A percentile compares a stretch with the other conserved stretches of the same genome.
Evolutionary conservation across 2,797 vertebrate species (phyloP).

Genomic region (Phataginus tricuspis): DNA sequence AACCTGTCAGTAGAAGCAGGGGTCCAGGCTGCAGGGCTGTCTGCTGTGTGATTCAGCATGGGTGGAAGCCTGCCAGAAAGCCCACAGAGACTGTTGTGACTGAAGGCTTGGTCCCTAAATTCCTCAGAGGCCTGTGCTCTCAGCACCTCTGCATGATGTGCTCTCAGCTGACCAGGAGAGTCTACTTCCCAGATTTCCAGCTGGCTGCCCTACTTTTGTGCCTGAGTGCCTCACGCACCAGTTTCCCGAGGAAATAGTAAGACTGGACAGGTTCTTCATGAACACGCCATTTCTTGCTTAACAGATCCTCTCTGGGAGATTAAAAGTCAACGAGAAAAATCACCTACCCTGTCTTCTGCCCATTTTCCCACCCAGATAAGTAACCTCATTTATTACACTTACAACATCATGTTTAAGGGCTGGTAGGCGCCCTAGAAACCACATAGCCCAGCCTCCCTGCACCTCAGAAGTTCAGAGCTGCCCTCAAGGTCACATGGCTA

Average conservation of each 20-base stretch:
- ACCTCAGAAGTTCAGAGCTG: not conserved
- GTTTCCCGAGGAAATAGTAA: constrained; percentile 33
- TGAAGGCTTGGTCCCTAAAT: not conserved
- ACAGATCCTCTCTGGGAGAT: constrained; percentile 46
- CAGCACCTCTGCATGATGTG: not conserved
- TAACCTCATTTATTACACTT: constrained; percentile 53
- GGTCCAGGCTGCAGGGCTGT: not conserved
- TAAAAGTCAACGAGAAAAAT: constrained; percentile 3
- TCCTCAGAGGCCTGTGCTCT: not conserved
- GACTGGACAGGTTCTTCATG: not conserved
- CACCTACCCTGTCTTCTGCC: constrained; percentile 30
- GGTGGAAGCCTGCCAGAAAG: not conserved
- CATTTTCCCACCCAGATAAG: constrained; percentile 65
- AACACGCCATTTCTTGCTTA: constrained; percentile 70
- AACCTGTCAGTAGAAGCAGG: not conserved
- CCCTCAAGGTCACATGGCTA: not conserved
- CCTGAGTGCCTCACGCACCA: not conserved
- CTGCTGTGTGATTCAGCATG: not conserved
- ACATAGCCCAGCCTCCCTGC: not conserved
- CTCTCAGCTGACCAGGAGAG: not conserved
- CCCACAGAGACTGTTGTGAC: not conserved
- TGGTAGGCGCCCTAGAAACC: not conserved
- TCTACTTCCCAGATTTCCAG: not conserved
- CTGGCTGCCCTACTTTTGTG: not conserved
- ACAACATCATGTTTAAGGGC: not conserved